Percentiles rank a stretch among this genome's conserved stretches.
phyloP scores from a whole-genome alignment of 92 coral and sea anemone species.

The Bergia puertoricense region DNA sequence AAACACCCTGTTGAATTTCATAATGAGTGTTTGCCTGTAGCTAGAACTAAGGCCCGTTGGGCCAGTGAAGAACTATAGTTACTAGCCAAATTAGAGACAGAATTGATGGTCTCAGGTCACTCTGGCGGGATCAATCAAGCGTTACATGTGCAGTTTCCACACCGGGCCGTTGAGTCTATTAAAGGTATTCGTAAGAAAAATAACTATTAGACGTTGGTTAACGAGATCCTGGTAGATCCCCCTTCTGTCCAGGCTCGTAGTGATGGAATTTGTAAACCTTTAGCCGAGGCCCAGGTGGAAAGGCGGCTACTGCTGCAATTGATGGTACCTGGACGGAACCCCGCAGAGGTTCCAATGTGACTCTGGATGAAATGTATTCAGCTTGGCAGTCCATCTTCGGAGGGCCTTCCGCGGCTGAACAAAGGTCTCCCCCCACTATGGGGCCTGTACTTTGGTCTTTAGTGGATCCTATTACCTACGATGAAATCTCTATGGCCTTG shows the following conservation, averaged over 20 bases:
- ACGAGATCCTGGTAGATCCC: background rate
- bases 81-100: background rate
- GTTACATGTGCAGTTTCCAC: too few species aligned
- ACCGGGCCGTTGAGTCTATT: too few species aligned
- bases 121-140: too few species aligned
- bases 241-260: background rate
- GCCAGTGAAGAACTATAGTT: too few species aligned
- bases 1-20: too few species aligned
- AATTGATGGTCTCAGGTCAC: too few species aligned
- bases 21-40: too few species aligned
- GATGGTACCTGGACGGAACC: background rate
- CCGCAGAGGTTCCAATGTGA: background rate
- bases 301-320: background rate
- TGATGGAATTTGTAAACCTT: too few species aligned
- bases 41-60: too few species aligned
- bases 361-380: background rate
- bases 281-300: background rate
- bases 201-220: background rate
- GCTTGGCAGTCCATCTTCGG: background rate
- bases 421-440: background rate
- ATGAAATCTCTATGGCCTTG: too few species aligned
- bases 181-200: background rate
- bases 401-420: background rate
- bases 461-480: too few species aligned
- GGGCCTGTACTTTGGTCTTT: background rate